Base-by-base conservation (phyloP, 2,113 vertebrate genomes). In the Callipepla squamata region DNA sequence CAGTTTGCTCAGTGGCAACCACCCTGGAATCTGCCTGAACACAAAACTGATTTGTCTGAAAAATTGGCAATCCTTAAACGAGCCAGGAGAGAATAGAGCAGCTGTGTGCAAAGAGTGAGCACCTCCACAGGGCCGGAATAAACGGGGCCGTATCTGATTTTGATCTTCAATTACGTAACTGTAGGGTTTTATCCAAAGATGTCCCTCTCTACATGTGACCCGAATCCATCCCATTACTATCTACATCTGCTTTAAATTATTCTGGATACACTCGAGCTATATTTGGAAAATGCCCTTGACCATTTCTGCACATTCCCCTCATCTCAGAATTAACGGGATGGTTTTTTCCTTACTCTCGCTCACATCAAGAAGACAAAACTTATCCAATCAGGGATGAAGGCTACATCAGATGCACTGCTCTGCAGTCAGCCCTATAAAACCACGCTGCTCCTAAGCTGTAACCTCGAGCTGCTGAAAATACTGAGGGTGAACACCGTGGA, bases 201-300 rank as follows among this genome's bases (percentile, higher is more conserved):
- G 75, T 36, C 87, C 75, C 75, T 74, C 63, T 45, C 67, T 79
- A 42, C 57, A 30, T 14, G 55, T 19, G 87, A 76, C 91, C 86
- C 11, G 36, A 65, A 44, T 87, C 67, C 58, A 58, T 69, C 59
- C 89, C 16, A 0, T 85, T 50, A 50, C 13, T 57, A 66, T 11
- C 25, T 44, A 74, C 81, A 89, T 87, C 87, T 94, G 85, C 85
- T 92, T 94, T 69, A 65, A 67, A 69, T 89, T 70, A 57, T 69
- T 87, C 94, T 87, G 65, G 57, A 78, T 79, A 80, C 38, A 85
- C 70, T 89, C 3, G 53, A 87, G 67, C 87, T 92, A n/a, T 34
- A 53, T 82, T 74, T 92, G 82, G 72, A 74, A 85, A 85, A 92
- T 0, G 48, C 76, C 88, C 92, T 85, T 91, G 90, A 85, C 87